Evolutionary conservation across 2,113 vertebrate genomes (phyloP).

Genomic region (Gymnarchus niloticus): DNA sequence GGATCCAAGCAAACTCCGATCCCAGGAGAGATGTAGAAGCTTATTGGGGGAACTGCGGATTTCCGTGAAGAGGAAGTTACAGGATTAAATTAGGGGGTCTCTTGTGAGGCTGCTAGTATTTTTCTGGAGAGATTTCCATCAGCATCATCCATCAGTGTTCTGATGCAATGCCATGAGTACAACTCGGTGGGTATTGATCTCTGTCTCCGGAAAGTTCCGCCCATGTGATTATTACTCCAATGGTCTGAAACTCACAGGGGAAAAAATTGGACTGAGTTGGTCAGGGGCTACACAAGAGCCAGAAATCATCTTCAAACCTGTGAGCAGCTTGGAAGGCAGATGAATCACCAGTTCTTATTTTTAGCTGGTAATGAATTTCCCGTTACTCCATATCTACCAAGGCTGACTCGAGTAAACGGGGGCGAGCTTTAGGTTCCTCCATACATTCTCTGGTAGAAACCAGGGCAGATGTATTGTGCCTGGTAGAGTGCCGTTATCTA

Average conservation of each 20-base stretch:
- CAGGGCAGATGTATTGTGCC: not conserved
- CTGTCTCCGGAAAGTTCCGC: not conserved
- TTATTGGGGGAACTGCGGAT: not conserved
- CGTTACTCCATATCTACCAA: slow-evolving; percentile 36
- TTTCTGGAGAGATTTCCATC: not conserved
- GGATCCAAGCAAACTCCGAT: not conserved
- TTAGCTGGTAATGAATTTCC: slow-evolving; percentile 62
- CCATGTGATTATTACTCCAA: slow-evolving; percentile 9
- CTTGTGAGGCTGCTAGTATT: not conserved
- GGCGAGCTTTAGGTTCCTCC: not conserved
- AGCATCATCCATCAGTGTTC: not conserved
- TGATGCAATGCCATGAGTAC: not conserved
- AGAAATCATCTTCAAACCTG: slow-evolving; percentile 53
- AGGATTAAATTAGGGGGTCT: not conserved
- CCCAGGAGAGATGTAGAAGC: not conserved
- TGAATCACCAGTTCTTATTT: slow-evolving; percentile 51
- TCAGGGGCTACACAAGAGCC: not conserved
- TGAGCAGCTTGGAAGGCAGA: slow-evolving; percentile 41
- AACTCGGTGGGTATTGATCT: not conserved
- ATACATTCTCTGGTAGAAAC: not conserved
- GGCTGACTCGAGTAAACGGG: slow-evolving; percentile 23
- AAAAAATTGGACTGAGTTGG: not conserved
- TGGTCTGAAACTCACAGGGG: slow-evolving; percentile 15
- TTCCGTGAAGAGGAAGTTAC: not conserved
- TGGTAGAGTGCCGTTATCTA: not conserved